Percentiles rank a stretch among this genome's conserved stretches.
These are phyloP conservation scores for Byasa hedistus DNA, from an alignment of 2,888 invertebrate species.

Conservation along the genomic window DNA sequence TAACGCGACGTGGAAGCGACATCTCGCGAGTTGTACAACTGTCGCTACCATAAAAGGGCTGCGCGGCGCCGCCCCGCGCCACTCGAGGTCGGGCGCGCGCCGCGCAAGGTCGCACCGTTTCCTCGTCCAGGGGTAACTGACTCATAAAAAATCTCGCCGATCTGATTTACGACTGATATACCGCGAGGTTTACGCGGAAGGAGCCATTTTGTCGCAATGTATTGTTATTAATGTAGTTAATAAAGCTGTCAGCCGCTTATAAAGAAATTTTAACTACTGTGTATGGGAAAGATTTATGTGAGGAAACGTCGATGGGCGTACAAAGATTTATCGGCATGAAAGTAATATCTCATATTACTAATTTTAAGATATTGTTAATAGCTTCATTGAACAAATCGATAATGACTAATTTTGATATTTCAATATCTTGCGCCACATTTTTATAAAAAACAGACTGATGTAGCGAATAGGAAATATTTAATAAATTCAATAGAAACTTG, in stretches of 20 bases:
- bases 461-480: no score
- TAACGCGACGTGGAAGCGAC: conserved; percentile 35
- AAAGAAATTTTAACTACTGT: conserved; percentile 6
- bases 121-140: conserved; percentile 60
- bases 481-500: no score
- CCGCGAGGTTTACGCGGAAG: conserved; percentile 52
- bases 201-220: conserved; percentile 35
- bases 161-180: conserved; percentile 60
- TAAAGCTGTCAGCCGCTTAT: conserved; percentile 21
- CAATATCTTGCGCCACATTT: no score
- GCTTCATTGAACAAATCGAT: no score
- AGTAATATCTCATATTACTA: no score
- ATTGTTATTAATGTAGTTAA: conserved; percentile 37
- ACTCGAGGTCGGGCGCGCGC: conserved; percentile 46
- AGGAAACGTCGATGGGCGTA: not conserved
- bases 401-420: no score
- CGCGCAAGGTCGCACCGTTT: conserved; percentile 46
- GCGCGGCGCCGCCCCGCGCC: conserved; percentile 48
- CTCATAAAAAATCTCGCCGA: conserved; percentile 62
- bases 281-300: conserved; percentile 7
- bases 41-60: conserved; percentile 51
- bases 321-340: conserved; percentile 3
- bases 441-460: no score
- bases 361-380: no score
- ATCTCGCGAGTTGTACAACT: conserved; percentile 28